Evolutionary conservation across 2,888 invertebrate species (phyloP), one percentile per base, ranked within the genome.

Genomic region (Caenorhabditis becei): DNA sequence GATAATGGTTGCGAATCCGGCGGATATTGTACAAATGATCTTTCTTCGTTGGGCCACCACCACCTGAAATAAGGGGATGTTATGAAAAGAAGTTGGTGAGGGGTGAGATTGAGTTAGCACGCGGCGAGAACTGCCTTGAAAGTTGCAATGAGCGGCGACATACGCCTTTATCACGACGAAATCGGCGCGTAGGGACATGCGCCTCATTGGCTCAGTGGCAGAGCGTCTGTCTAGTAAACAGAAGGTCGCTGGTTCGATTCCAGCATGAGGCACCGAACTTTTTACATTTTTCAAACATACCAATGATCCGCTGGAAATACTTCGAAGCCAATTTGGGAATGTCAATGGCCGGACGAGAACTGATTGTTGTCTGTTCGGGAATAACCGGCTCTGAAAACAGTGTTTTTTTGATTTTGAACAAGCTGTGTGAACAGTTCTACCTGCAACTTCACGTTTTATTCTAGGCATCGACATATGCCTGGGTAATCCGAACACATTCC

Each of bases 221-320:
- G 88, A 87, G 88, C 88, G 87, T 88, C 86, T 86, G 87, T 87
- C 87, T 87, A 84, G 87, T 88, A 87, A 87, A 87, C 88, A 87
- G 87, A 88, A 88, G 88, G 88, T 88, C 87, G 85, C 85, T 85
- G 88, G 88, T 88, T 88, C 87, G 84, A 88, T 88, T 85, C 87
- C 85, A 86, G 83, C 86, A 83, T 85, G 84, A 83, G 83, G 84
- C 84, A 80, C 80, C 65, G 80, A 75, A 62, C 16, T 70, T 70
- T 80, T 75, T n/a, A n/a, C n/a, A n/a, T 75, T 49, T 49, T 49
- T 11, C 8, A 8, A 54, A 26, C 54, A 51, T 41, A 77, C 71
- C 66, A 0, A 81, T 44, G 14, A 77, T 28, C 7, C 47, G 44
- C 4, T 70, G 67, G 28, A 81, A 77, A 32, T 81, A 81, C n/a